Percentiles rank a stretch among this genome's conserved stretches.
Evolutionary conservation across 2,113 vertebrate species (phyloP).

Genomic region (Todiramphus saurophagus): DNA sequence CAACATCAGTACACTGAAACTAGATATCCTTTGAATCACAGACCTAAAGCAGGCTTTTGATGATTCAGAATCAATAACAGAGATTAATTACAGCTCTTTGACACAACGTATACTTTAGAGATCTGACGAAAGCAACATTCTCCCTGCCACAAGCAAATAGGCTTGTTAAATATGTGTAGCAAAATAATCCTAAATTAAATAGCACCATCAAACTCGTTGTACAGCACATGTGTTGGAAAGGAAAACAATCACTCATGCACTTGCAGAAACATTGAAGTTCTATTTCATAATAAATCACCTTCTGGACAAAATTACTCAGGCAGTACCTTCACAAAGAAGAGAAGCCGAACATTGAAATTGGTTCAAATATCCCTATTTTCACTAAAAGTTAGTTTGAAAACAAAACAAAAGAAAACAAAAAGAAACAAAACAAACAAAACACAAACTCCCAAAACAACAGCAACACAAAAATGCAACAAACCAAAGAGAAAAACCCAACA

Average conservation of each 20-base stretch:
- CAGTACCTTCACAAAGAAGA: background rate
- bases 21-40: background rate
- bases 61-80: background rate
- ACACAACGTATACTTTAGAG: background rate
- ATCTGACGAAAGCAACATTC: background rate
- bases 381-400: background rate
- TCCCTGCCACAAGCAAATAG: background rate
- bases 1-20: background rate
- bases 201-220: background rate
- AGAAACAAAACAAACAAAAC: background rate
- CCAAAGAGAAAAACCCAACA: background rate
- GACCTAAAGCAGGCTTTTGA: background rate
- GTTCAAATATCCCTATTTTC: background rate
- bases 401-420: background rate
- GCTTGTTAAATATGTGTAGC: background rate
- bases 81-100: background rate
- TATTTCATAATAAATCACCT: background rate
- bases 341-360: background rate
- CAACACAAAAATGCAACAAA: background rate
- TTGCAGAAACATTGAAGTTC: background rate
- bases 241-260: background rate
- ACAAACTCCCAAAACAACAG: background rate
- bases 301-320: background rate
- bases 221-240: background rate
- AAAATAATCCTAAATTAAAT: constrained; percentile 1